Evolutionary conservation across 2,888 invertebrate species (phyloP), one percentile per base, ranked within the genome.

Genomic region (Phlogophora meticulosa): DNA sequence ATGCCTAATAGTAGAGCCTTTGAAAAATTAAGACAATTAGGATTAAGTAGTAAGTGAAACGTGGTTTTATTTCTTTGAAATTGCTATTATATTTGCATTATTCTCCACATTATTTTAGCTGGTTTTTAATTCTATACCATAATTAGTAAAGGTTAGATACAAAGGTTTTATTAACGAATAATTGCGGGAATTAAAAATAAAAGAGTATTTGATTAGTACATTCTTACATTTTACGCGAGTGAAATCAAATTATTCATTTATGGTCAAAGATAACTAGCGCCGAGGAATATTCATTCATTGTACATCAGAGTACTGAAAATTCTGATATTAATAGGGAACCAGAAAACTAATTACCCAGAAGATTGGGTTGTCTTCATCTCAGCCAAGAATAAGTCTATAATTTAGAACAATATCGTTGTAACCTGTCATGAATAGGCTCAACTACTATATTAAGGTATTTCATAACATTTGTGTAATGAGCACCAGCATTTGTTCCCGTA

Each of bases 21-120:
- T 65, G 72, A 80, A 82, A 81, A 77, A 80, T 82, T 72, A 82
- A 68, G 53, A 67, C 78, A 59, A 78, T 79, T 71, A 67, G 40
- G 71, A 66, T 79, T 75, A 72, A 38, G 57, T 46, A 58, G 36
- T 57, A 73, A 66, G 59, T 78, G 78, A 78, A 78, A 66, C 66
- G 60, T 72, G 73, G 52, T 60, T 59, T 63, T 57, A 62, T 51
- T 59, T 55, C 17, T 48, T 62, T 36, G 36, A 55, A 63, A 73
- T 28, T 28, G 28, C 28, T 28, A 4, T 28, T 5, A 28, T 28
- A 5, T 2, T 63, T 58, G 34, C 20, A 56, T 66, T 51, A n/a
- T 45, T 22, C 10, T 24, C 0, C 17, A 32, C n/a, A 28, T 49
- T 11, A 42, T 46, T 40, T 46, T 42, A 15, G 22, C 9, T 28